These are phyloP conservation scores for mouse (Mus musculus) DNA, from an alignment of 2,113 vertebrate species.

Conservation along the genomic window GRCm39 chr4:117156001-117156500, in stretches of 20 bases:
- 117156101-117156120: not conserved
- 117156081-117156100: not conserved
- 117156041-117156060: not conserved
- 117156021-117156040: not conserved
- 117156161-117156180: not conserved
- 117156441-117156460: not conserved
- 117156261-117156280: not conserved
- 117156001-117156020: not conserved
- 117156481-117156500: not conserved
- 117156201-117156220: conserved; percentile 23
- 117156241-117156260: conserved; percentile 33
- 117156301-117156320: no score
- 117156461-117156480: not conserved
- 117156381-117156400: not conserved
- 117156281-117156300: no score
- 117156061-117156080: not conserved
- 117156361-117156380: no score
- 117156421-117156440: not conserved
- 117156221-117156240: conserved; percentile 9
- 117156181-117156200: not conserved
- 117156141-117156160: not conserved
- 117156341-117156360: no score
- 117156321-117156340: no score
- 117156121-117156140: not conserved
- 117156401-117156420: not conserved